Conservation (phyloP, 2,113 vertebrate species). For the Sigmodon hispidus region DNA sequence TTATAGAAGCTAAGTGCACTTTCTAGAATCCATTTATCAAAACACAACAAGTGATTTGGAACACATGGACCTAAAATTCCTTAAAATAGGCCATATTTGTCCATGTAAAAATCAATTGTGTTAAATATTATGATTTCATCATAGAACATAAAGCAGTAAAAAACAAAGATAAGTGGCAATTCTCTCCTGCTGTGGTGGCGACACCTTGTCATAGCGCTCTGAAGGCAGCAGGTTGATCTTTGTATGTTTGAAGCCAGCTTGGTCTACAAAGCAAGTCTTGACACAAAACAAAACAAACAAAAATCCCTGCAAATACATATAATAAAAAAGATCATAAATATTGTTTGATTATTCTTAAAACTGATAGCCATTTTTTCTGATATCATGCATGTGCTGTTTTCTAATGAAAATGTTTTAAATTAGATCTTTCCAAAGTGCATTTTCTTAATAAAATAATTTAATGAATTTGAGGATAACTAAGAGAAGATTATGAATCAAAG, state of each 20-base stretch:
- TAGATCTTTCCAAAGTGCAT: background rate
- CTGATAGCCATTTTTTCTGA: background rate
- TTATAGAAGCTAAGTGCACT: background rate
- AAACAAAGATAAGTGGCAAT: background rate
- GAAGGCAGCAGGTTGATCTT: too few relatives aligned
- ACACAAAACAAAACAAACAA: too few relatives aligned
- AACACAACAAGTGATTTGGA: background rate
- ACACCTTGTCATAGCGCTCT: too few relatives aligned
- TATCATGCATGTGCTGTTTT: background rate
- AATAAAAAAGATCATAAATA: background rate
- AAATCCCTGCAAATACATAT: background rate
- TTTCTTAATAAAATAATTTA: background rate
- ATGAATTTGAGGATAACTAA: background rate
- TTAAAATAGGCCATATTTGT: background rate
- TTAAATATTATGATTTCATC: background rate
- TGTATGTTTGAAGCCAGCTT: too few relatives aligned
- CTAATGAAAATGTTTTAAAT: background rate
- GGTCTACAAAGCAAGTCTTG: too few relatives aligned
- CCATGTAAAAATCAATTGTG: background rate
- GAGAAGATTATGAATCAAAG: background rate
- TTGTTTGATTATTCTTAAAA: background rate
- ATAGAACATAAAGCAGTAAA: background rate
- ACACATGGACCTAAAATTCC: background rate
- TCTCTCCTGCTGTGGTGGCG: too few relatives aligned
- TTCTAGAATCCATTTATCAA: background rate